These are phyloP conservation scores for Drosophila obscura DNA, from an alignment of 1,140 invertebrate species.

Conservation along the genomic window DNA sequence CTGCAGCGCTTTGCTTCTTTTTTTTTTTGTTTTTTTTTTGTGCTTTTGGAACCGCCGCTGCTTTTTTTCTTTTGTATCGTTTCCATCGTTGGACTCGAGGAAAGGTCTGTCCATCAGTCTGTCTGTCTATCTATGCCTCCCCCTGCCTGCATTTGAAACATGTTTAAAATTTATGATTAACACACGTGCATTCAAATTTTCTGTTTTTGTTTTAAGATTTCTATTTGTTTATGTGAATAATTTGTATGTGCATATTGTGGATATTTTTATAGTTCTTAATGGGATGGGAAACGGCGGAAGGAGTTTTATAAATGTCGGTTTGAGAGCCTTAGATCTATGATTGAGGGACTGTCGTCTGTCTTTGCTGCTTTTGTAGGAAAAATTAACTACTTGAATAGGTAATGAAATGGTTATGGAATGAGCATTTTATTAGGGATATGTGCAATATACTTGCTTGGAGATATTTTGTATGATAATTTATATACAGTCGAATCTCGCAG, in stretches of 20 bases:
- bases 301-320: no score
- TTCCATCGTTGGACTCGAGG: no score
- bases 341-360: no score
- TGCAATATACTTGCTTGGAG: no score
- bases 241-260: constrained; percentile 60
- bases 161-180: constrained; percentile 79
- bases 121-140: not conserved
- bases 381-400: no score
- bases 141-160: constrained; percentile 65
- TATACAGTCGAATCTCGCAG: no score
- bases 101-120: not conserved
- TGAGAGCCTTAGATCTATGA: no score
- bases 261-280: constrained; percentile 73
- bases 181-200: constrained; percentile 75
- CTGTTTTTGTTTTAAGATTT: constrained; percentile 65
- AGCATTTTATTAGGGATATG: no score
- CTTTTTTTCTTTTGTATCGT: not conserved
- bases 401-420: no score
- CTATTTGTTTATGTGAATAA: constrained; percentile 75
- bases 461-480: no score
- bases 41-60: constrained; percentile 54
- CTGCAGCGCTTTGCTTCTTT: constrained; percentile 35
- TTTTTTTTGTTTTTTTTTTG: constrained; percentile 33
- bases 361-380: no score
- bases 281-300: not conserved